phyloP scores from a whole-genome alignment of 2,888 invertebrate species.

The Aporophyla lueneburgensis region DNA sequence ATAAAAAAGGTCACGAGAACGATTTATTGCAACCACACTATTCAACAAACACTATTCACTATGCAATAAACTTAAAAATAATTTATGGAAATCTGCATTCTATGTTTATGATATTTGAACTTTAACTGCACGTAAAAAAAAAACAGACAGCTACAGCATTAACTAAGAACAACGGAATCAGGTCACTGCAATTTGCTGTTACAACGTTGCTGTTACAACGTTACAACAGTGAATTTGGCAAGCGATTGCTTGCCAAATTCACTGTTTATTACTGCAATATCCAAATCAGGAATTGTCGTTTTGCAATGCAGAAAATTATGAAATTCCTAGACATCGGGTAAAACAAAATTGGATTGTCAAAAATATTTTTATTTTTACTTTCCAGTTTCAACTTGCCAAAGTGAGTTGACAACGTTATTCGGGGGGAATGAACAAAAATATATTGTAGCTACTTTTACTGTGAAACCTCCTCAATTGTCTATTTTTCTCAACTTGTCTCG shows the following conservation, averaged over 20 bases:
- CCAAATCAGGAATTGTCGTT: conserved; percentile 42
- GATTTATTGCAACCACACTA: neutral
- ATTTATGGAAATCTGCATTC: neutral
- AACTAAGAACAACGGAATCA: conserved; percentile 27
- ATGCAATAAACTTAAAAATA: neutral
- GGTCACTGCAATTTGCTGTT: conserved; percentile 36
- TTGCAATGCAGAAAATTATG: conserved; percentile 29
- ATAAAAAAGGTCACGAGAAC: neutral
- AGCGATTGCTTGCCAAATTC: conserved; percentile 53
- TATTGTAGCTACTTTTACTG: conserved; percentile 16
- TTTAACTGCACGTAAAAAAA: conserved; percentile 3
- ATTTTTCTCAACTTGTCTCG: conserved; percentile 29
- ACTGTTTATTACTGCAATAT: conserved; percentile 44
- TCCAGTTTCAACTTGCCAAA: conserved; percentile 15
- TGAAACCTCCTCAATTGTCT: conserved; percentile 34
- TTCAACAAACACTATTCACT: too few relatives aligned
- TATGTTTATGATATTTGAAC: neutral
- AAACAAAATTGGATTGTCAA: conserved; percentile 32
- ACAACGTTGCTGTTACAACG: conserved; percentile 1
- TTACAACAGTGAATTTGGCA: too few relatives aligned
- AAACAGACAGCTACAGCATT: neutral
- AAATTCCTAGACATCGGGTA: conserved; percentile 3
- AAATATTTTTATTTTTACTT: conserved; percentile 25
- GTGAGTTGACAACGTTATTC: conserved; percentile 16
- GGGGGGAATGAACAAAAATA: conserved; percentile 20